A percentile compares a stretch with the other conserved stretches of the same genome.
These are phyloP conservation scores for Nomia melanderi DNA, from an alignment of 1,140 invertebrate genomes.

Conservation along the genomic window DNA sequence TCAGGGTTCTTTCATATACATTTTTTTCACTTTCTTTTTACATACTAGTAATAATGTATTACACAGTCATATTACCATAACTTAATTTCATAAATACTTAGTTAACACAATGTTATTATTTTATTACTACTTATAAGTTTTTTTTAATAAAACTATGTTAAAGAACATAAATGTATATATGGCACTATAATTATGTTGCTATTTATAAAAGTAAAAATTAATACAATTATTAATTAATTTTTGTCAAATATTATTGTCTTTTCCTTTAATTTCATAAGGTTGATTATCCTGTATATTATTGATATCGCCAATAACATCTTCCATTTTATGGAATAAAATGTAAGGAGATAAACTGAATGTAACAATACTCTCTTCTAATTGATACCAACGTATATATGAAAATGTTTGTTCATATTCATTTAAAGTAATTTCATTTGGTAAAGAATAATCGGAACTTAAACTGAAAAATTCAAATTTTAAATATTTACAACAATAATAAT, in stretches of 20 bases:
- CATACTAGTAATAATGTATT: conserved; percentile 24
- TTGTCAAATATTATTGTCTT: neutral
- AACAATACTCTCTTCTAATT: conserved; percentile 60
- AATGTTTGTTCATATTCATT: conserved; percentile 70
- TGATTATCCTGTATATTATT: conserved; percentile 15
- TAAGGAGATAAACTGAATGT: conserved; percentile 40
- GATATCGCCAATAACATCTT: conserved; percentile 21
- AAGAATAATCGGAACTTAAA: conserved; percentile 58
- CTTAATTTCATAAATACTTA: conserved; percentile 35
- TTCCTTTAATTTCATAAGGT: neutral
- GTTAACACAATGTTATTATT: conserved; percentile 38
- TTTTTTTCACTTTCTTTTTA: conserved; percentile 39
- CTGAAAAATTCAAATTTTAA: conserved; percentile 20
- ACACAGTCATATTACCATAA: conserved; percentile 39
- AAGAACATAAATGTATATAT: conserved; percentile 33
- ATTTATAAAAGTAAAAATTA: conserved; percentile 3
- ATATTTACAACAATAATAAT: neutral
- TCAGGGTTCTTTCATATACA: conserved; percentile 3
- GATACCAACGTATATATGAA: conserved; percentile 70
- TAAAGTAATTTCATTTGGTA: conserved; percentile 55
- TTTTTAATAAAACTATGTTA: conserved; percentile 43
- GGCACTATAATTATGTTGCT: conserved; percentile 21
- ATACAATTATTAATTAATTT: conserved; percentile 1
- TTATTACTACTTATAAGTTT: conserved; percentile 25
- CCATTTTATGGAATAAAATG: conserved; percentile 42